Conservation (phyloP, 2,113 vertebrate genomes). For the Desmodus rotundus region DNA sequence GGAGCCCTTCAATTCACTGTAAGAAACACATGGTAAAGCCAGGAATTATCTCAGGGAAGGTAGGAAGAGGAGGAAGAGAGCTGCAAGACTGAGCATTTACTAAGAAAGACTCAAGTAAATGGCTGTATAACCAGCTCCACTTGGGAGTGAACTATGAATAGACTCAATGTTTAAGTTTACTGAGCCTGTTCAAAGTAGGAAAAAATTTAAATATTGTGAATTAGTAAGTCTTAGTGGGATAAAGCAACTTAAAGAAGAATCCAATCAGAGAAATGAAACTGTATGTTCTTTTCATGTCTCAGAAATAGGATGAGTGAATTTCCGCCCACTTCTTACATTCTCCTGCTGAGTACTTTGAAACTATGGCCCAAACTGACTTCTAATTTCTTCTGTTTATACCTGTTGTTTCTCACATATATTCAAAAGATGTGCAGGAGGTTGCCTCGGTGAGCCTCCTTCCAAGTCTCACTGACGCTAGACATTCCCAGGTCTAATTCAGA, state of each 20-base stretch:
- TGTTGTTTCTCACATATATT: background rate
- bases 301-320: background rate
- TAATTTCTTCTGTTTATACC: background rate
- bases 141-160: background rate
- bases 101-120: background rate
- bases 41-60: background rate
- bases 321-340: too few relatives aligned
- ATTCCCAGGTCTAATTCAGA: background rate
- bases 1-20: background rate
- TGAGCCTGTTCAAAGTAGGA: background rate
- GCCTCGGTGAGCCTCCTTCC: background rate
- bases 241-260: background rate
- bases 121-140: background rate
- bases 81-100: background rate
- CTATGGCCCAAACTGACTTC: background rate
- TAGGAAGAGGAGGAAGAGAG: background rate
- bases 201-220: background rate
- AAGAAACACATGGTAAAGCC: background rate
- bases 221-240: background rate
- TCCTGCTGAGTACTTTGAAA: background rate
- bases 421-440: background rate
- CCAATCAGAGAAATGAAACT: background rate
- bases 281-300: background rate
- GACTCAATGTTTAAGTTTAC: background rate
- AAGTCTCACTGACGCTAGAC: background rate